A percentile compares a stretch with the other conserved stretches of the same genome.
phyloP scores from a whole-genome alignment of 2,113 vertebrate genomes.

The Menura novaehollandiae region DNA sequence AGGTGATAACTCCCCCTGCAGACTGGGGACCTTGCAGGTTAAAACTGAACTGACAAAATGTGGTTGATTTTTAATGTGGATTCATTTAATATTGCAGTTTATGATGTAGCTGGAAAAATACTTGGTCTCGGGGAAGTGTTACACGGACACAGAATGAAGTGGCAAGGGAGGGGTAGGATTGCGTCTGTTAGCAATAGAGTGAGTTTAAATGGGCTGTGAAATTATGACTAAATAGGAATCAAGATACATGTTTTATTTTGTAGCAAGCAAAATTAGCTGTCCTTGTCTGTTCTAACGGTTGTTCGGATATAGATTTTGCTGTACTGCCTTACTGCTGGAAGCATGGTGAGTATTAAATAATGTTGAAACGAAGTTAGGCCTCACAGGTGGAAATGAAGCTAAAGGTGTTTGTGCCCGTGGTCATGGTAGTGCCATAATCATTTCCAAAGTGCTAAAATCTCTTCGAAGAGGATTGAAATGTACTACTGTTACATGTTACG shows the following conservation, averaged over 20 bases:
- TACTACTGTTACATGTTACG: not conserved
- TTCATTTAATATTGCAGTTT: not conserved
- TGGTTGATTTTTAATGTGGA: not conserved
- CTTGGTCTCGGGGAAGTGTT: not conserved
- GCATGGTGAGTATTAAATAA: not conserved
- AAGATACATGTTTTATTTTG: not conserved
- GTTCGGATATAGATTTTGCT: not conserved
- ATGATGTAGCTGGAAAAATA: not conserved
- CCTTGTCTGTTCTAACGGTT: not conserved
- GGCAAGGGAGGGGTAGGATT: not conserved
- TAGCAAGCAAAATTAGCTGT: constrained; percentile 1
- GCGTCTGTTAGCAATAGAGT: not conserved
- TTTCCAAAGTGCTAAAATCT: not conserved
- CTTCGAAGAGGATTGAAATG: not conserved
- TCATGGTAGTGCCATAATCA: not conserved
- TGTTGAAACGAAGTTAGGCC: not conserved
- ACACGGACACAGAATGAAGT: not conserved
- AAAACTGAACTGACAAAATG: not conserved
- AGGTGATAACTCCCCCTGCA: not conserved
- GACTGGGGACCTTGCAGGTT: not conserved
- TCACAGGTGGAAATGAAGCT: not conserved
- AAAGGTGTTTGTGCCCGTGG: not conserved
- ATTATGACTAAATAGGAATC: constrained; percentile 31
- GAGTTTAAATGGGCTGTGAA: constrained; percentile 43
- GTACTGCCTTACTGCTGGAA: not conserved